Base-by-base conservation (phyloP, 2,113 vertebrate species). In the Salvelinus sp. region DNA sequence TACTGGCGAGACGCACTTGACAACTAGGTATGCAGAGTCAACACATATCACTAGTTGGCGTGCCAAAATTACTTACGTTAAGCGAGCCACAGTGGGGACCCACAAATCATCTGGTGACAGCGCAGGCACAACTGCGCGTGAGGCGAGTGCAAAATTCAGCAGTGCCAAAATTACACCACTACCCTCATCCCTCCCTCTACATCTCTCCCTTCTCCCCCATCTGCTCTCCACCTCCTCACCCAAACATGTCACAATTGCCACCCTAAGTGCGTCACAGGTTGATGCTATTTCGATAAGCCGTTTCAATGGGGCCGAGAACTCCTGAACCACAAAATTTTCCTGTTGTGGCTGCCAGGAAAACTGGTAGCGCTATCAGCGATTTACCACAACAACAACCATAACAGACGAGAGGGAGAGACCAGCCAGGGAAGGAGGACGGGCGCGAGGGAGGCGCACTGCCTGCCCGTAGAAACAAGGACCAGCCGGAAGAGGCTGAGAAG, bases 41-140 rank as follows among this genome's bases (percentile, higher is more conserved):
- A n/a, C n/a, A n/a, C n/a, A n/a, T 95, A 95, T 91, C 95, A 91
- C 79, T 82, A 86, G 91, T 92, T 96, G 94, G 94, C 90, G 88
- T 96, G 95, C 95, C n/a, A n/a, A 96, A 96, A 94, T 94, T 94
- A 88, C 93, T 95, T 94, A 95, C 94, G n/a, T 97, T 95, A 94
- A 94, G 92, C 85, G 79, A 92, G 90, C 76, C 83, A 83, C 83
- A 83, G 85, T 84, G 57, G 25, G 85, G n/a, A n/a, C n/a, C n/a
- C n/a, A n/a, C n/a, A n/a, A n/a, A n/a, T n/a, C n/a, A n/a, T n/a
- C n/a, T n/a, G n/a, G n/a, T n/a, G n/a, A n/a, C n/a, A n/a, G n/a
- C n/a, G n/a, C n/a, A n/a, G n/a, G n/a, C n/a, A n/a, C n/a, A n/a
- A n/a, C n/a, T n/a, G n/a, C n/a, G n/a, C n/a, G n/a, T n/a, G n/a